A percentile compares a stretch with the other conserved stretches of the same genome.
Conservation (phyloP, 2,888 invertebrate species). For the Cosmopolites sordidus region DNA sequence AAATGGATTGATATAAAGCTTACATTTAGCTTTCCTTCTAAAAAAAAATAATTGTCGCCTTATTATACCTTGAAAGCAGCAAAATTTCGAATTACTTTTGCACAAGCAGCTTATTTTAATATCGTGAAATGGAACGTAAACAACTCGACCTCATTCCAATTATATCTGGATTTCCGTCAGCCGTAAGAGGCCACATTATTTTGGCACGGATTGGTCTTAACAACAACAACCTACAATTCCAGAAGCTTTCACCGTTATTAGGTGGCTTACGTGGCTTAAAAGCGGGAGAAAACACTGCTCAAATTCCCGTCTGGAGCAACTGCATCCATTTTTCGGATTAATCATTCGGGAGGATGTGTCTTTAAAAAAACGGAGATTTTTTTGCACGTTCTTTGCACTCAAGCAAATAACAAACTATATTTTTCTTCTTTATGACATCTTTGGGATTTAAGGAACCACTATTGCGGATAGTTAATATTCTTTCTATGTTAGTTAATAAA, state of each 20-base stretch:
- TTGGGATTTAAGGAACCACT: too few relatives aligned
- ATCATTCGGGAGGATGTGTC: not conserved
- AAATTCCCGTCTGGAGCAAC: not conserved
- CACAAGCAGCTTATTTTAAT: not conserved
- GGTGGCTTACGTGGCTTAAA: conserved; percentile 2
- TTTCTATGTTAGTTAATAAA: too few relatives aligned
- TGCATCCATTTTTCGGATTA: not conserved
- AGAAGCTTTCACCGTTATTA: conserved; percentile 3
- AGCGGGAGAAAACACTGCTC: not conserved
- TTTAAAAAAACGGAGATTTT: not conserved
- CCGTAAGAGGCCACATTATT: conserved; percentile 1
- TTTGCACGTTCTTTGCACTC: too few relatives aligned
- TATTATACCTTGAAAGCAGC: too few relatives aligned
- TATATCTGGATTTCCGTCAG: not conserved
- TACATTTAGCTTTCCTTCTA: too few relatives aligned
- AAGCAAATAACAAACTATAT: too few relatives aligned
- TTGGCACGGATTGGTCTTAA: conserved; percentile 1
- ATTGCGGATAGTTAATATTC: too few relatives aligned
- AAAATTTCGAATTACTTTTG: too few relatives aligned
- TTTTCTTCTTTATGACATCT: too few relatives aligned
- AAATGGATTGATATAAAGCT: too few relatives aligned
- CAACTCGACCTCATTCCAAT: not conserved
- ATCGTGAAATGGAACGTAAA: not conserved
- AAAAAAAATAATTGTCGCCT: too few relatives aligned
- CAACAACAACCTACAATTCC: conserved; percentile 1